A percentile compares a stretch with the other conserved stretches of the same genome.
Evolutionary conservation across 2,888 invertebrate species (phyloP).

Genomic region (Furcula furcula): DNA sequence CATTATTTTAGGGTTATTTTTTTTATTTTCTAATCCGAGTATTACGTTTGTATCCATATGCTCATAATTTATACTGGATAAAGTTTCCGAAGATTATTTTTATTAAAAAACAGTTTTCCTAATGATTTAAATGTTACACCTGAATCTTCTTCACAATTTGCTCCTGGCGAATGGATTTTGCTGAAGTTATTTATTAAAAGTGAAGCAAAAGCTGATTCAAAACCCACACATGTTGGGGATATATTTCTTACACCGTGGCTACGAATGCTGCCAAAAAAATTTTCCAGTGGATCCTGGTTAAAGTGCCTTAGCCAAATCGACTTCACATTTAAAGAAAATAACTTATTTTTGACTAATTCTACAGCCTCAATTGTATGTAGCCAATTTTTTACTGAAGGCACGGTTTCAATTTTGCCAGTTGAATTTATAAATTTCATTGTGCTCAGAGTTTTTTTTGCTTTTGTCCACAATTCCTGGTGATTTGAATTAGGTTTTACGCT

Average conservation of each 20-base stretch:
- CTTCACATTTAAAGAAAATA: not conserved
- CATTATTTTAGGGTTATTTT: too few species aligned
- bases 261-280: slow-evolving; percentile 9
- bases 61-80: too few species aligned
- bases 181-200: slow-evolving; percentile 12
- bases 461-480: not conserved
- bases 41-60: too few species aligned
- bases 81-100: too few species aligned
- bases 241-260: slow-evolving; percentile 6
- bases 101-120: slow-evolving; percentile 5
- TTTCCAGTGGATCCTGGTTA: slow-evolving; percentile 12
- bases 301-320: slow-evolving; percentile 9
- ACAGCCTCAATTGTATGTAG: slow-evolving; percentile 5
- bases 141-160: slow-evolving; percentile 17
- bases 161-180: slow-evolving; percentile 8
- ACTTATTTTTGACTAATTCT: slow-evolving; percentile 1
- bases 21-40: too few species aligned
- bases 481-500: not conserved
- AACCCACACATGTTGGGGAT: slow-evolving; percentile 4
- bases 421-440: not conserved
- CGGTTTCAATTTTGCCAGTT: not conserved
- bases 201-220: slow-evolving; percentile 6
- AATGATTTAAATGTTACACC: slow-evolving; percentile 4
- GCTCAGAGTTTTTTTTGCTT: not conserved
- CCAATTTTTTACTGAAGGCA: slow-evolving; percentile 1